These are phyloP conservation scores for Drosophila sp. DNA, from an alignment of 1,140 invertebrate genomes.

Conservation along the genomic window DNA sequence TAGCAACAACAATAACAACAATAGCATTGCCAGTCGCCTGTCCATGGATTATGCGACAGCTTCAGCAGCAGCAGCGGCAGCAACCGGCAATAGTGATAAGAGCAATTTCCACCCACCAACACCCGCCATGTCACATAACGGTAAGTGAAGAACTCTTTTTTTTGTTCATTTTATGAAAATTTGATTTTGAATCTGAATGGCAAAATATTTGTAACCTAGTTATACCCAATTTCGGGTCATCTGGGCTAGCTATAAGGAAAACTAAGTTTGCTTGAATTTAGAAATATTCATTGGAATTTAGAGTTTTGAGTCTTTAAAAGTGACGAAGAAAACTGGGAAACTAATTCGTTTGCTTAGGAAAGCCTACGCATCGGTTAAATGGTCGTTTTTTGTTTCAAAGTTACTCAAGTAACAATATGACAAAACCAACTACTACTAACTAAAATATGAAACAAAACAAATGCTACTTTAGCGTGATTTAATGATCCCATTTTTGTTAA, in stretches of 20 bases:
- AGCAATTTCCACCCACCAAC: conserved; percentile 65
- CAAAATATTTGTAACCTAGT: not conserved
- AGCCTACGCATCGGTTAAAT: no score
- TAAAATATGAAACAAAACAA: no score
- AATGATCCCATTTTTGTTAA: no score
- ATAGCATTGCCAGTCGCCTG: conserved; percentile 49
- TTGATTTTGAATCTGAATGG: not conserved
- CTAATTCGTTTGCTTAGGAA: no score
- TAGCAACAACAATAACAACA: conserved; percentile 40
- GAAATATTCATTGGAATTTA: no score
- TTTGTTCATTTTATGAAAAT: not conserved
- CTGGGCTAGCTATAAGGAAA: not conserved
- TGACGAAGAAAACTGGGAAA: no score
- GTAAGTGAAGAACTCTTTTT: conserved; percentile 51
- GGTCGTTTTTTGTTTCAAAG: no score
- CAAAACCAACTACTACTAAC: no score
- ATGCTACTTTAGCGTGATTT: no score
- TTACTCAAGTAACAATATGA: no score
- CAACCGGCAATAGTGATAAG: conserved; percentile 69
- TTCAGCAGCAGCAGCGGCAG: conserved; percentile 46
- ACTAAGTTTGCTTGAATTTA: no score
- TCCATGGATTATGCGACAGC: conserved; percentile 54
- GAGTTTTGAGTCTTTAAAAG: no score
- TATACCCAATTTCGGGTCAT: not conserved
- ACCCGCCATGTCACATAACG: conserved; percentile 63